Percentiles rank a stretch among this genome's conserved stretches.
Evolutionary conservation across 1,140 invertebrate genomes (phyloP).

Genomic region (Drosophila simulans): DNA sequence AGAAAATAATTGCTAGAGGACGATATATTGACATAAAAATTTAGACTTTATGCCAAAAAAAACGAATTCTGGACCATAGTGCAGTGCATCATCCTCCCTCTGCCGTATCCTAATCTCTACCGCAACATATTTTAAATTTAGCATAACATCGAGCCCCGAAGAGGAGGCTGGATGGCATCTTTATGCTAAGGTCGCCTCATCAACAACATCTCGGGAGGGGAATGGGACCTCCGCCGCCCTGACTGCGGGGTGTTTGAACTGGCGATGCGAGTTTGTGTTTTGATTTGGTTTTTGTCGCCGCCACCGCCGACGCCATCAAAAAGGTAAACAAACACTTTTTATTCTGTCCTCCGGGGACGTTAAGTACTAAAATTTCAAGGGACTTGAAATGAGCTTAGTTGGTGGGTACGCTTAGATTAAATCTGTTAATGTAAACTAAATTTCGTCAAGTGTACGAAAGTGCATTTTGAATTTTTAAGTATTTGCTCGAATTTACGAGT

Average conservation of each 20-base stretch:
- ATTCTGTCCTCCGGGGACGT: conserved; percentile 12
- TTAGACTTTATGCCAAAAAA: no score
- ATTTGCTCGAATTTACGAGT: no score
- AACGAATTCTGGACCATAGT: no score
- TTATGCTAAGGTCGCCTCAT: conserved; percentile 61
- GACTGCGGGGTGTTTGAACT: conserved; percentile 68
- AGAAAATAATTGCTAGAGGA: no score
- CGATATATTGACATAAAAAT: no score
- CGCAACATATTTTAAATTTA: conserved; percentile 77
- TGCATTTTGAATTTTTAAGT: not conserved
- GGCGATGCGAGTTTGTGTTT: conserved; percentile 48
- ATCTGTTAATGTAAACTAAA: conserved; percentile 21
- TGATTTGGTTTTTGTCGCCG: conserved; percentile 72
- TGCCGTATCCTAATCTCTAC: conserved; percentile 69
- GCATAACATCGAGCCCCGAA: conserved; percentile 53
- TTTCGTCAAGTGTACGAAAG: not conserved
- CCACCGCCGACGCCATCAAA: conserved; percentile 47
- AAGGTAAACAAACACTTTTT: conserved; percentile 62
- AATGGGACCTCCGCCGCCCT: conserved; percentile 11
- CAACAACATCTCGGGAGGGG: conserved; percentile 42
- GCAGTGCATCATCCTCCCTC: conserved; percentile 30
- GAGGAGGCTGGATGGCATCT: conserved; percentile 44
- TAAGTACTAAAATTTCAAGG: conserved; percentile 8
- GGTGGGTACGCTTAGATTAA: conserved; percentile 2
- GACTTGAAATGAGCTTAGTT: conserved; percentile 7